phyloP scores from a whole-genome alignment of 1,140 invertebrate genomes.

The Camponotus vicinus region DNA sequence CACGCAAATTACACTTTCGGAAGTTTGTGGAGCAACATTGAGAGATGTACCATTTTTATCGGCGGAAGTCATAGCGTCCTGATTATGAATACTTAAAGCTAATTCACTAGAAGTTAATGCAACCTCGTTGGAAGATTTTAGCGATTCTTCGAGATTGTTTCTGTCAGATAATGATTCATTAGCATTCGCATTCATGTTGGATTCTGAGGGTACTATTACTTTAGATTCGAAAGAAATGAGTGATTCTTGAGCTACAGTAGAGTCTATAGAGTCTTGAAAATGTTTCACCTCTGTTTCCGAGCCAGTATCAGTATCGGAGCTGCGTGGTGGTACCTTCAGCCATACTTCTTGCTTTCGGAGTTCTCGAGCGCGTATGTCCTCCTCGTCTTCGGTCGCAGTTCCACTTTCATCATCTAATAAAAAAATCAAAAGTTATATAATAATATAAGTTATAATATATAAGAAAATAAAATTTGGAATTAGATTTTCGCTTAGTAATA shows the following conservation, averaged over 20 bases:
- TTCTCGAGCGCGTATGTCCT: constrained; percentile 89
- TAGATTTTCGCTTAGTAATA: too few species aligned
- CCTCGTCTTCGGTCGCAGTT: constrained; percentile 91
- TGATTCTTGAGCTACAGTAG: constrained; percentile 62
- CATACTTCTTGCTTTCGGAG: constrained; percentile 90
- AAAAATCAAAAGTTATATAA: constrained; percentile 20
- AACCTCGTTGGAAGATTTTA: not conserved
- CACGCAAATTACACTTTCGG: constrained; percentile 61
- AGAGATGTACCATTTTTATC: constrained; percentile 25
- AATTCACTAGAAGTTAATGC: constrained; percentile 24
- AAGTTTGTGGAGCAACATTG: constrained; percentile 26
- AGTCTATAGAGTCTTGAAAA: constrained; percentile 75
- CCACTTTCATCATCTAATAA: constrained; percentile 89
- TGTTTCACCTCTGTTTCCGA: constrained; percentile 92
- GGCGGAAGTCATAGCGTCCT: not conserved
- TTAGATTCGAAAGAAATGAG: constrained; percentile 51
- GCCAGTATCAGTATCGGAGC: constrained; percentile 89
- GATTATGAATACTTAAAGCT: not conserved
- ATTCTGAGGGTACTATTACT: constrained; percentile 31
- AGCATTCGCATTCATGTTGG: constrained; percentile 26
- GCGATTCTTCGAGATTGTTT: constrained; percentile 16
- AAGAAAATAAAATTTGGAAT: too few species aligned
- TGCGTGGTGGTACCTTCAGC: constrained; percentile 88
- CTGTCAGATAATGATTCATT: constrained; percentile 30
- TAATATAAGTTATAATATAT: not conserved